These are phyloP conservation scores for Rhodeus uyekii DNA, from an alignment of 2,797 vertebrate genomes.

Conservation along the genomic window DNA sequence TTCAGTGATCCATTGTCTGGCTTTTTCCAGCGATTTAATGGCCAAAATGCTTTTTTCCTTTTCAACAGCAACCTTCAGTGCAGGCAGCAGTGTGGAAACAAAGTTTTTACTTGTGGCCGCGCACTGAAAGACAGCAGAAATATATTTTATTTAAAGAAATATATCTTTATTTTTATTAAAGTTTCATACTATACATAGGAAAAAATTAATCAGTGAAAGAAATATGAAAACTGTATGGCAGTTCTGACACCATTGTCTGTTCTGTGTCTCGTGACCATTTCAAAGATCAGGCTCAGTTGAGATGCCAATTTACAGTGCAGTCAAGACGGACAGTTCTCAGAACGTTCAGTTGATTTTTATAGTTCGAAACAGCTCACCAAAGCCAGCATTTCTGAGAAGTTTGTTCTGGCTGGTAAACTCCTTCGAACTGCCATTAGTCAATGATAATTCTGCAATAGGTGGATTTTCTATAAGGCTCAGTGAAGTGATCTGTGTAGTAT, in stretches of 20 bases:
- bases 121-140: conserved; percentile 16
- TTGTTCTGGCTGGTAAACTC: not conserved
- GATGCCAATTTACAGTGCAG: too few species aligned
- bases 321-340: too few species aligned
- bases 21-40: conserved; percentile 1
- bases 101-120: too few species aligned
- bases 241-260: too few species aligned
- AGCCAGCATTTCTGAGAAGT: not conserved
- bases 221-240: too few species aligned
- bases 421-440: not conserved
- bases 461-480: not conserved
- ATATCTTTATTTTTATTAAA: too few species aligned
- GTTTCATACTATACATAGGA: not conserved
- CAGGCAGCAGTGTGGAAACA: too few species aligned
- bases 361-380: too few species aligned
- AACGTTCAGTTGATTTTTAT: not conserved
- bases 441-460: not conserved
- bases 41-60: not conserved
- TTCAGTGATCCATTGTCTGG: not conserved
- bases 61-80: conserved; percentile 3
- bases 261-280: not conserved
- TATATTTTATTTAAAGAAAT: too few species aligned
- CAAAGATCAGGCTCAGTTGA: not conserved
- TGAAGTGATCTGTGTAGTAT: too few species aligned
- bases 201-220: not conserved